Percentiles rank a stretch among this genome's conserved stretches.
These are phyloP conservation scores for Drosophila tripunctata DNA, from an alignment of 2,888 invertebrate genomes.

Conservation along the genomic window DNA sequence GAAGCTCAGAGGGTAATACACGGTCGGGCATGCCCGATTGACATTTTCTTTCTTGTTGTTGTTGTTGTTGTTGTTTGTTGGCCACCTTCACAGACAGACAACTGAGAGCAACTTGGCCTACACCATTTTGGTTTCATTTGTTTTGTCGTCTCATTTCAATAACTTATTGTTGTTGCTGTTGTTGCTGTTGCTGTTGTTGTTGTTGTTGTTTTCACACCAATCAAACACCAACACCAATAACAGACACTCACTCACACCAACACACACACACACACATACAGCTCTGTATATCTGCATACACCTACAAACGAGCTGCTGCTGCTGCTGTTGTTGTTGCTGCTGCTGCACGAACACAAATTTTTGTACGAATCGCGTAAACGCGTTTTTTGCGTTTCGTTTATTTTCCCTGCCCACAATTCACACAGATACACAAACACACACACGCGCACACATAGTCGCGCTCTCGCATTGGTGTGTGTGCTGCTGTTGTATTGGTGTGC, in stretches of 20 bases:
- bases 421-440: too few species aligned
- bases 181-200: constrained; percentile 49
- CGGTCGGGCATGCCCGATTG: too few species aligned
- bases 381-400: constrained; percentile 81
- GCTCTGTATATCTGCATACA: constrained; percentile 57
- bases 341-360: constrained; percentile 54
- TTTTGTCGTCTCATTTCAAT: constrained; percentile 56
- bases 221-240: constrained; percentile 47
- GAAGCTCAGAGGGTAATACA: too few species aligned
- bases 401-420: constrained; percentile 84
- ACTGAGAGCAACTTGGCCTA: constrained; percentile 49
- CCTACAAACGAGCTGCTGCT: constrained; percentile 59
- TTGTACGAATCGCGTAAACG: constrained; percentile 84
- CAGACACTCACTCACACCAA: constrained; percentile 17
- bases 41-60: too few species aligned
- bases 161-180: constrained; percentile 41
- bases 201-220: constrained; percentile 72
- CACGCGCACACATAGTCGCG: constrained; percentile 31
- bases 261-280: constrained; percentile 10
- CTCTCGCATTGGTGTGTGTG: constrained; percentile 26
- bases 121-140: constrained; percentile 79
- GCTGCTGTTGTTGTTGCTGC: constrained; percentile 36
- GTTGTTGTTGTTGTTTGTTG: too few species aligned
- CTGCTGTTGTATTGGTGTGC: constrained; percentile 57
- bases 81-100: constrained; percentile 69